phyloP scores from a whole-genome alignment of 2,888 invertebrate species.

The Lepas anatifera region DNA sequence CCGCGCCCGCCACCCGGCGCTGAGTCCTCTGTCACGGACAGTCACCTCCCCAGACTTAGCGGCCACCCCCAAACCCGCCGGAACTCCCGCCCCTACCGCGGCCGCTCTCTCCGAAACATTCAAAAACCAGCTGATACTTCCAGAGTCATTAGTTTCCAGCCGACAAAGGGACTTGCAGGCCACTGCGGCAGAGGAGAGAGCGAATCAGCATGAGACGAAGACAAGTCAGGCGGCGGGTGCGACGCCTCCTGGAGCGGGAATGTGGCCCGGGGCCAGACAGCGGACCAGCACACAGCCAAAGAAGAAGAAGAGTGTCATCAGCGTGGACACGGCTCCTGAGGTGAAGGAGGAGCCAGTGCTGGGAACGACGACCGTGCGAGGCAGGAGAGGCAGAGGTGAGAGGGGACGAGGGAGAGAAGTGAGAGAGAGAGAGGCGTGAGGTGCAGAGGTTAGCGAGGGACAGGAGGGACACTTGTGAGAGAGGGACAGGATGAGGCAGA shows the following conservation, averaged over 20 bases:
- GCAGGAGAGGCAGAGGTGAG: too few relatives aligned
- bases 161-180: not conserved
- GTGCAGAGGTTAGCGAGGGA: too few relatives aligned
- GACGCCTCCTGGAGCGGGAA: not conserved
- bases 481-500: too few relatives aligned
- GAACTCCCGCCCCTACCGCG: too few relatives aligned
- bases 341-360: not conserved
- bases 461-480: too few relatives aligned
- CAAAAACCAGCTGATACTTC: not conserved
- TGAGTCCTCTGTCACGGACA: too few relatives aligned
- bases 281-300: not conserved
- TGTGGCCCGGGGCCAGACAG: not conserved
- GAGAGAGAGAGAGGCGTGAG: too few relatives aligned
- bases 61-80: too few relatives aligned
- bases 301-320: not conserved
- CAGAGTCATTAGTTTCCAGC: not conserved
- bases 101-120: not conserved
- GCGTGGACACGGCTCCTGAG: not conserved
- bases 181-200: not conserved
- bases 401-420: too few relatives aligned
- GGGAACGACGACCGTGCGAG: not conserved
- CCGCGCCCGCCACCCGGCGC: too few relatives aligned
- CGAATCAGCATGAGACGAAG: not conserved
- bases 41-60: too few relatives aligned
- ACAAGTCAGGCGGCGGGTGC: not conserved